Evolutionary conservation across 2,888 invertebrate genomes (phyloP), one percentile per base, ranked within the genome.

Genomic region (Standfussiana lucernea): DNA sequence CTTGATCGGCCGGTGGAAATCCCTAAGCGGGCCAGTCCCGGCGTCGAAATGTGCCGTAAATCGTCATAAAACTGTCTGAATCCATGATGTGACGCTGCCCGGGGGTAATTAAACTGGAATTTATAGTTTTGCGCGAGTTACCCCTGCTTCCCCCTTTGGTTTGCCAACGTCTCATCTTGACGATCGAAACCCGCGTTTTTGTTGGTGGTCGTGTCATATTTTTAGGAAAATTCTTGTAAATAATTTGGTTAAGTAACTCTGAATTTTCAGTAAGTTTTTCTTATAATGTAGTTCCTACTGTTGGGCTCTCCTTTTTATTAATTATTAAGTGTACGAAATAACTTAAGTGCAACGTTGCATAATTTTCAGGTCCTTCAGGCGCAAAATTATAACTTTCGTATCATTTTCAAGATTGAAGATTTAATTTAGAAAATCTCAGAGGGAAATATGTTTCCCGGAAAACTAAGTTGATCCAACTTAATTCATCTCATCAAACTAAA

Each of bases 1-100:
- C 40, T 77, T 77, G 4, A 75, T 65, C 93, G 93, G 96, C 64
- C 86, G 91, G 88, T 88, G 84, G 88, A 91, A 89, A 93, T 92
- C 94, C 94, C 95, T 93, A 93, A 92, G 93, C 91, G 89, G 93
- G 94, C 93, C 91, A 93, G 89, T 93, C 91, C 94, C 91, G 94
- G 97, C 97, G 97, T 96, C 97, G 97, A 97, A 97, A 97, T 96
- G 97, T 93, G 95, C 92, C 95, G 95, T 96, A 96, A 96, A 96
- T 96, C 95, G 95, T 97, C 97, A 97, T 97, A 97, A 97, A 97
- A 97, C 97, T 97, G 97, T 97, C 97, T 97, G 97, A 97, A 97
- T 97, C 97, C 97, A 97, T 97, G 97, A 97, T 97, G 97, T 97
- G 97, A 97, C 97, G 97, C 96, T 96, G 97, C 97, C 97, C 97